Conservation (phyloP, 2,113 vertebrate genomes). For the Lophochroa leadbeateri region DNA sequence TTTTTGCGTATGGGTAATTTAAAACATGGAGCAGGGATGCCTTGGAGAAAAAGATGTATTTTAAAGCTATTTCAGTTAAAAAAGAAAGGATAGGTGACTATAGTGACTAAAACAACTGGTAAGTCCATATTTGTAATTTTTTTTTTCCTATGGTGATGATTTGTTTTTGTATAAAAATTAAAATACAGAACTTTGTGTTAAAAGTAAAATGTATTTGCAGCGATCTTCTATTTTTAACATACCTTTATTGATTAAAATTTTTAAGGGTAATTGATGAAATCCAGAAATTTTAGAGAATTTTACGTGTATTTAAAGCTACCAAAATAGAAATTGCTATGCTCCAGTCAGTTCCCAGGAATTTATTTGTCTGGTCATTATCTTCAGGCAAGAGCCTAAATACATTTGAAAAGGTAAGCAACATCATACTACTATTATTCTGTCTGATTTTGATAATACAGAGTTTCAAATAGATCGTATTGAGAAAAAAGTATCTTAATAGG, state of each 20-base stretch:
- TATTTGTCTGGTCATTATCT: background rate
- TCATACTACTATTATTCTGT: background rate
- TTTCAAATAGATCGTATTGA: background rate
- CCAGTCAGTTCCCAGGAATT: background rate
- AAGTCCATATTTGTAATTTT: background rate
- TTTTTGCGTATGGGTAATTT: constrained; percentile 17
- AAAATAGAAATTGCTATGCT: background rate
- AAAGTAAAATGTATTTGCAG: background rate
- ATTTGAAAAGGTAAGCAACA: background rate
- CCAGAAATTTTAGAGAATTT: background rate
- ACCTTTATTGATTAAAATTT: background rate
- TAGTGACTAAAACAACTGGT: background rate
- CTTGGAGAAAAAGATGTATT: background rate
- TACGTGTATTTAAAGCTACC: background rate
- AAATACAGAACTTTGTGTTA: background rate
- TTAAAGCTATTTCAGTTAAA: constrained; percentile 1
- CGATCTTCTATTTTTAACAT: background rate
- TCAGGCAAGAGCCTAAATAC: background rate
- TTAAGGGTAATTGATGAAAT: background rate
- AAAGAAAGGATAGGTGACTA: background rate
- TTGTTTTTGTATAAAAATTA: background rate
- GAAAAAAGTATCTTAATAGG: background rate
- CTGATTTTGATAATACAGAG: background rate
- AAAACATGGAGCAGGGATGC: background rate
- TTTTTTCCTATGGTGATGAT: background rate